Base-by-base conservation (phyloP, 1,140 invertebrate genomes). In the Zelostemma sp. region DNA sequence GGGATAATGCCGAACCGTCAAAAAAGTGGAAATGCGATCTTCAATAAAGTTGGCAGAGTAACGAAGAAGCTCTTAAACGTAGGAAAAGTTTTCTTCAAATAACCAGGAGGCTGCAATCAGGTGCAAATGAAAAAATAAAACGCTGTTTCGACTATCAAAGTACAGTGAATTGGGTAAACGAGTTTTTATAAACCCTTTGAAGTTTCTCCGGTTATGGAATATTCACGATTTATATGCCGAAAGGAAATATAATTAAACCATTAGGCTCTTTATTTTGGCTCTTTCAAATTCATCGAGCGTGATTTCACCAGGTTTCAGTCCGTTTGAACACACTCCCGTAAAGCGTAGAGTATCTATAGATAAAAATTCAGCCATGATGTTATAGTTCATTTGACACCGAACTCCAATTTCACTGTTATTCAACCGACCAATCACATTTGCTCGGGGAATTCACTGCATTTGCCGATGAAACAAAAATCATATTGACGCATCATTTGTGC, bases 201-300 rank as follows among this genome's bases (percentile, higher is more conserved):
- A n/a, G 2, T 38, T 12, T 38, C 14, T 38, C 35, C 35, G 11
- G 28, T 31, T 31, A 38, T 38, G 11, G 35, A 38, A 38, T 38
- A 12, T 38, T 38, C 35, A n/a, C 35, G 35, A 38, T 38, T 38
- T 38, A 38, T 38, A 12, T 38, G 35, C 35, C 14, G 14, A 12
- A 38, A 38, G 14, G 35, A 38, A 38, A 38, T 38, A 38, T 38
- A 38, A 38, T 38, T 38, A 38, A 38, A 38, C 35, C 14, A 38
- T 38, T 12, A 11, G 2, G 35, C 14, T 38, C 35, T 38, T 38
- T 38, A 38, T 38, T 38, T 4, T 12, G 35, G 2, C 35, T 38
- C 35, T 38, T 38, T 38, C 35, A 38, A 1, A 38, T 1, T 11
- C 35, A 38, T 2, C 9, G 35, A 38, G 35, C 16, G 6, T 17